phyloP scores from a whole-genome alignment of 2,113 vertebrate species.

The Xyliphius kryptos region DNA sequence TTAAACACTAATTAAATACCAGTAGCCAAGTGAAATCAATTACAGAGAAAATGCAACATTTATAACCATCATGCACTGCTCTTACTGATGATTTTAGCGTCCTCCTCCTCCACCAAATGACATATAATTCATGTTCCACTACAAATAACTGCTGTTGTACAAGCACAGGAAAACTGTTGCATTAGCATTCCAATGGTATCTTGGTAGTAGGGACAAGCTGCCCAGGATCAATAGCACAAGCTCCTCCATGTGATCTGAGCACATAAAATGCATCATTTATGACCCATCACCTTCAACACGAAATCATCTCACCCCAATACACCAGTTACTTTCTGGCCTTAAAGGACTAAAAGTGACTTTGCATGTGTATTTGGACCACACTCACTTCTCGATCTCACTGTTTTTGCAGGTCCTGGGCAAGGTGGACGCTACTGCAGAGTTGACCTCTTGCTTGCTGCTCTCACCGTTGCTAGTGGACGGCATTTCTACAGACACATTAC shows the following conservation, averaged over 20 bases:
- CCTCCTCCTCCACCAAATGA: too few species aligned
- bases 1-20: too few species aligned
- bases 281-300: constrained; percentile 38
- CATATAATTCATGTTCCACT: too few species aligned
- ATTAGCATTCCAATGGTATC: constrained; percentile 46
- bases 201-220: constrained; percentile 38
- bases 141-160: constrained; percentile 7
- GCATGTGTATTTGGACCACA: too few species aligned
- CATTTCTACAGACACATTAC: constrained; percentile 79
- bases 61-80: too few species aligned
- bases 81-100: too few species aligned
- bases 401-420: constrained; percentile 98
- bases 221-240: constrained; percentile 50
- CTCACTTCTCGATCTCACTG: constrained; percentile 98
- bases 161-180: constrained; percentile 11
- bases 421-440: constrained; percentile 56
- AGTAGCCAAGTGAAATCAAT: too few species aligned
- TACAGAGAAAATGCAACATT: too few species aligned
- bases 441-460: constrained; percentile 86
- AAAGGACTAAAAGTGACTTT: too few species aligned
- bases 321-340: constrained; percentile 6
- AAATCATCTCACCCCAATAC: constrained; percentile 47
- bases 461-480: constrained; percentile 97
- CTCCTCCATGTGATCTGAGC: constrained; percentile 46
- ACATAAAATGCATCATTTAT: constrained; percentile 58